phyloP scores from a whole-genome alignment of 2,888 invertebrate species.

The Exocentrus adspersus region DNA sequence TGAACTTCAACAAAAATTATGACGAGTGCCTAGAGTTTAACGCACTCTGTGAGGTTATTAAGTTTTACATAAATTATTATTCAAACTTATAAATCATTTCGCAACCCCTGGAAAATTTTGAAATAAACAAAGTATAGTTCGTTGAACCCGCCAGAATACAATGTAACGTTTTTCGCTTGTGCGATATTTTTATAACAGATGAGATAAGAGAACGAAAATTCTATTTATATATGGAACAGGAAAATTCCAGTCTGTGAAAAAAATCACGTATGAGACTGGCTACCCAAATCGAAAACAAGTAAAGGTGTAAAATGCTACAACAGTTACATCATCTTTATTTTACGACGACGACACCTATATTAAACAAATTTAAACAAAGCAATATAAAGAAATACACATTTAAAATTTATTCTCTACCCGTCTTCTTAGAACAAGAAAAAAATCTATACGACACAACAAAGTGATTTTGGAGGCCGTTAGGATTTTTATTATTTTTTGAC shows the following conservation, averaged over 20 bases:
- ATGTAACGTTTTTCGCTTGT: conserved; percentile 4
- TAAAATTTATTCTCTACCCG: no score
- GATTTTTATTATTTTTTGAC: no score
- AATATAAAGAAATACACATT: no score
- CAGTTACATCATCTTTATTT: no score
- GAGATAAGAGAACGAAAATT: conserved; percentile 14
- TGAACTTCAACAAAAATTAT: conserved; percentile 41
- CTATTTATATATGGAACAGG: conserved; percentile 6
- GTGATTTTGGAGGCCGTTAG: no score
- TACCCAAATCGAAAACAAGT: neutral
- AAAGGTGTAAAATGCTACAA: neutral
- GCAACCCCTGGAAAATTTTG: conserved; percentile 32
- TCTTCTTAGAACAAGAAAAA: no score
- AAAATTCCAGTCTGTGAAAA: neutral
- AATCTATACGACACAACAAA: no score
- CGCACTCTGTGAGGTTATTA: conserved; percentile 33
- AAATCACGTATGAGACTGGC: neutral
- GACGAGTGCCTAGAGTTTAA: conserved; percentile 41
- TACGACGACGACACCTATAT: no score
- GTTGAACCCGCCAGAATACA: neutral
- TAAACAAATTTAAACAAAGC: no score
- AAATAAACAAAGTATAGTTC: conserved; percentile 29
- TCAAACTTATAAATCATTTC: conserved; percentile 32
- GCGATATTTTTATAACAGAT: conserved; percentile 9
- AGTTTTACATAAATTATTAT: conserved; percentile 37